Conservation (phyloP, 1,140 invertebrate species). For the Drosophila navojoa region DNA sequence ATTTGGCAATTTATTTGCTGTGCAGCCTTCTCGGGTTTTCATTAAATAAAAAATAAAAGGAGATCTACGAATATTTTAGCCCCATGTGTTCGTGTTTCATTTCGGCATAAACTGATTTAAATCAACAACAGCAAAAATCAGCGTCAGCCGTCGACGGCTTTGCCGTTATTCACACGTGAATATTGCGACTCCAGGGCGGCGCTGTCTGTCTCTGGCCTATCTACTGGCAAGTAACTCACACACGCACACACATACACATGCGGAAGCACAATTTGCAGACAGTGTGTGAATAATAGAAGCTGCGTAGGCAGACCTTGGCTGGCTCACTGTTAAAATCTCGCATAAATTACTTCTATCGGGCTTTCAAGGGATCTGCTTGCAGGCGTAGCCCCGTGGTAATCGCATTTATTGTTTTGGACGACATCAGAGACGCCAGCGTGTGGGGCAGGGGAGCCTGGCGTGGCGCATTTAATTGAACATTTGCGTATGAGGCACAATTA, state of each 20-base stretch:
- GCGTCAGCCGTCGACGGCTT: constrained; percentile 55
- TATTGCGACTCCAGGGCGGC: constrained; percentile 42
- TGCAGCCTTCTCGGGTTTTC: constrained; percentile 34
- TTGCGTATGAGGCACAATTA: constrained; percentile 77
- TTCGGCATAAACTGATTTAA: constrained; percentile 70
- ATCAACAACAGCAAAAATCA: constrained; percentile 51
- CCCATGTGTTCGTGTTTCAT: constrained; percentile 47
- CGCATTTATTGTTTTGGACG: constrained; percentile 46
- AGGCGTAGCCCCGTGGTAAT: constrained; percentile 45
- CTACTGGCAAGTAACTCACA: constrained; percentile 36
- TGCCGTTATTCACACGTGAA: constrained; percentile 53
- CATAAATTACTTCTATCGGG: constrained; percentile 65
- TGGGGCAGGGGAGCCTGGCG: background rate
- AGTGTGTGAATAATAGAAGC: constrained; percentile 52
- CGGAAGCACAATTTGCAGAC: background rate
- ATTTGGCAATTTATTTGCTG: constrained; percentile 60
- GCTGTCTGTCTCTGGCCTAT: constrained; percentile 26
- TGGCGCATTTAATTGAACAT: constrained; percentile 64
- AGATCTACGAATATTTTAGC: constrained; percentile 59
- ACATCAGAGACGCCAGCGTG: too few species aligned
- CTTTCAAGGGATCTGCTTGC: constrained; percentile 27
- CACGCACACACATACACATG: background rate
- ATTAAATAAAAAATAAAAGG: constrained; percentile 20
- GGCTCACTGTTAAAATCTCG: constrained; percentile 69
- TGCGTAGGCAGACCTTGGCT: constrained; percentile 50